phyloP scores from a whole-genome alignment of 2,797 vertebrate species.

The Manis crassicaudata region DNA sequence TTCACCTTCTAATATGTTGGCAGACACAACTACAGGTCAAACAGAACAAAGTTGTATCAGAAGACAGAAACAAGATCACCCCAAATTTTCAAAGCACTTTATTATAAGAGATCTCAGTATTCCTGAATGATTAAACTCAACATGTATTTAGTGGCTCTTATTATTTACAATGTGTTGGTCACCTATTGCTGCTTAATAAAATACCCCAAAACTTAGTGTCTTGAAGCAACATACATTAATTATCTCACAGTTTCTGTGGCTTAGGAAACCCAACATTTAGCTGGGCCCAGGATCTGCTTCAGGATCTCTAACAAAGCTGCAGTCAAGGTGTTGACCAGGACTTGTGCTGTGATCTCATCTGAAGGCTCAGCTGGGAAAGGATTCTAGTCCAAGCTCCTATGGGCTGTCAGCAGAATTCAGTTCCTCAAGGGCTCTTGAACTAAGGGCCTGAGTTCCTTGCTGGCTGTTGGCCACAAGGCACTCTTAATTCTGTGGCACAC shows the following conservation, averaged over 20 bases:
- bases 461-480: neutral
- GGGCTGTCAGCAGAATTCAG: neutral
- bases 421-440: neutral
- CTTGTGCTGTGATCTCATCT: neutral
- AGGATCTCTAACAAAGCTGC: neutral
- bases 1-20: slow-evolving; percentile 11
- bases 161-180: neutral
- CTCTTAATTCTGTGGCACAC: neutral
- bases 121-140: neutral
- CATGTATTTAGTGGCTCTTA: neutral
- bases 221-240: neutral
- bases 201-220: neutral
- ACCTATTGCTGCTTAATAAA: neutral
- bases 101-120: neutral
- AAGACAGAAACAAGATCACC: slow-evolving; percentile 1
- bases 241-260: slow-evolving; percentile 7
- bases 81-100: slow-evolving; percentile 13
- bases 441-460: neutral
- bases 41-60: neutral
- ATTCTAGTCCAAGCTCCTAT: neutral
- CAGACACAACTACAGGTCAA: neutral
- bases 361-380: neutral
- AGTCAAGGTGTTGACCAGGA: neutral
- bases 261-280: neutral
- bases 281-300: neutral